These are phyloP conservation scores for Cyrtorhinus lividipennis DNA, from an alignment of 1,140 invertebrate genomes.

Conservation along the genomic window DNA sequence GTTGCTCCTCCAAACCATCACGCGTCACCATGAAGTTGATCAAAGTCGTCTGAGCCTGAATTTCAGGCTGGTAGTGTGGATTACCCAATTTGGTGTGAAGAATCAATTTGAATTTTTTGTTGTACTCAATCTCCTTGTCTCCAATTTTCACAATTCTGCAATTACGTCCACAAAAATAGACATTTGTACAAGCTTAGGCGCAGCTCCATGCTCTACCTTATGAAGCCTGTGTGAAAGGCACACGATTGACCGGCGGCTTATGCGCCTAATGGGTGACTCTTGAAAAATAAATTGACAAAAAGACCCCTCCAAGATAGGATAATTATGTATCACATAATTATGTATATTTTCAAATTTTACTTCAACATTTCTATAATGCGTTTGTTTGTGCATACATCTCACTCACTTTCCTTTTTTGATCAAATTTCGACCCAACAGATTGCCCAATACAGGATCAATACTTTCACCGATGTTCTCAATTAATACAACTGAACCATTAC, in stretches of 20 bases:
- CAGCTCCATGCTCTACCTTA: too few species aligned
- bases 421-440: conserved; percentile 71
- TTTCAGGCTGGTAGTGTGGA: conserved; percentile 91
- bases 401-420: conserved; percentile 61
- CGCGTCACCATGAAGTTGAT: conserved; percentile 92
- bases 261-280: too few species aligned
- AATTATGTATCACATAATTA: too few species aligned
- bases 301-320: too few species aligned
- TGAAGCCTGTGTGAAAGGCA: too few species aligned
- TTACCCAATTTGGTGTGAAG: conserved; percentile 88
- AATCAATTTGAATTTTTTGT: conserved; percentile 66
- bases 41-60: conserved; percentile 88
- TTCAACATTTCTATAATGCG: too few species aligned
- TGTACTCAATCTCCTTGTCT: conserved; percentile 81
- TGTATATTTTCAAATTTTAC: neutral
- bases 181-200: too few species aligned
- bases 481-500: conserved; percentile 52
- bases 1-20: conserved; percentile 83
- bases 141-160: conserved; percentile 61
- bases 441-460: conserved; percentile 80
- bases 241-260: too few species aligned
- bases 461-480: conserved; percentile 82
- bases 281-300: too few species aligned
- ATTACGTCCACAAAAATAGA: too few species aligned
- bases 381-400: too few species aligned